Conservation (phyloP, 2,797 vertebrate genomes). For the Phaenicophaeus curvirostris region DNA sequence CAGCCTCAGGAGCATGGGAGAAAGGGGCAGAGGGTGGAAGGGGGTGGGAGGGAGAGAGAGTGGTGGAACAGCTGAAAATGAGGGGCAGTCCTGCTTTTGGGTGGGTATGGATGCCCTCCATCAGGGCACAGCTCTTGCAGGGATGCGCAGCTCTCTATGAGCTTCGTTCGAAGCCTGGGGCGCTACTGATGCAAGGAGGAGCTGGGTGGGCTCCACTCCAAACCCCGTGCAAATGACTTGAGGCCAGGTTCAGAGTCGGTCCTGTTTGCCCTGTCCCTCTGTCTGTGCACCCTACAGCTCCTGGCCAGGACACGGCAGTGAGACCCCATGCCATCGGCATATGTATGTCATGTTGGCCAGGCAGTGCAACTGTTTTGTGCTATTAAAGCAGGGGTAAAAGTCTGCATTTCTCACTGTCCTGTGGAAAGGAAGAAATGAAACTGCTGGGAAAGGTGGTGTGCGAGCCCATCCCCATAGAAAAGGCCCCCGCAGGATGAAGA, state of each 20-base stretch:
- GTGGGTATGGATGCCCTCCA: accelerated
- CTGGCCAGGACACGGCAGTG: accelerated
- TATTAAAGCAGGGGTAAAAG: too few relatives aligned
- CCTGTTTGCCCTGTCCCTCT: neutral
- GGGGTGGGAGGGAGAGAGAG: neutral
- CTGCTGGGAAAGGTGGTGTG: too few relatives aligned
- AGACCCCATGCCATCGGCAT: accelerated
- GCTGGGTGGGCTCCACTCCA: neutral
- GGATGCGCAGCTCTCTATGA: too few relatives aligned
- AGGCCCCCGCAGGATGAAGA: too few relatives aligned
- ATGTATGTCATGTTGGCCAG: too few relatives aligned
- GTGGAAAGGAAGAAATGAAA: too few relatives aligned
- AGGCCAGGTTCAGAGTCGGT: accelerated
- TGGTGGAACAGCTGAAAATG: neutral
- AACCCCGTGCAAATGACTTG: accelerated
- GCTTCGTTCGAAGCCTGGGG: neutral
- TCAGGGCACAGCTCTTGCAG: neutral
- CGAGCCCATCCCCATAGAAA: too few relatives aligned
- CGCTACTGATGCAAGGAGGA: accelerated
- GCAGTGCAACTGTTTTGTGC: too few relatives aligned
- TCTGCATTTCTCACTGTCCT: too few relatives aligned
- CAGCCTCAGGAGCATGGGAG: neutral
- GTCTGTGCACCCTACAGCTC: accelerated
- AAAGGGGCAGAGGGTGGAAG: accelerated
- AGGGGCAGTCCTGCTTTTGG: neutral